A percentile compares a stretch with the other conserved stretches of the same genome.
Evolutionary conservation across 1,140 invertebrate species (phyloP).

Genomic region (Grapholita molesta): DNA sequence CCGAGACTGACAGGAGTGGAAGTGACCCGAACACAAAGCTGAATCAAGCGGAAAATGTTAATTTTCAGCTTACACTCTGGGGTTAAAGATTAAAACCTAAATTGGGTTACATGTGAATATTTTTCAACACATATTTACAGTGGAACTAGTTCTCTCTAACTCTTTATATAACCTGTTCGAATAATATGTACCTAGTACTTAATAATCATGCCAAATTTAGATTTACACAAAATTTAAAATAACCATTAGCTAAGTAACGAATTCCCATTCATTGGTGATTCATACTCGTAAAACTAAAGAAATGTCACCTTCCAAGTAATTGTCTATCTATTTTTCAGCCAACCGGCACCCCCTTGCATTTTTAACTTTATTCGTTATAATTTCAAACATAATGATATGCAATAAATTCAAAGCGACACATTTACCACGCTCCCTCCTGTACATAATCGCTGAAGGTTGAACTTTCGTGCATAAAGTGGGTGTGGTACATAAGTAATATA

Average conservation of each 20-base stretch:
- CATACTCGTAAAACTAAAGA: too few relatives aligned
- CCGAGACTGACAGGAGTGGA: neutral
- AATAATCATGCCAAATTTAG: too few relatives aligned
- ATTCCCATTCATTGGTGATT: too few relatives aligned
- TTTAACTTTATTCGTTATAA: neutral
- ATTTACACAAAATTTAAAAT: too few relatives aligned
- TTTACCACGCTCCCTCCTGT: neutral
- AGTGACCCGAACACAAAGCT: neutral
- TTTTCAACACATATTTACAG: too few relatives aligned
- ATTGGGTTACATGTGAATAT: neutral
- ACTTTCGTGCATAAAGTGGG: constrained; percentile 10
- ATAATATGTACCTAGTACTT: too few relatives aligned
- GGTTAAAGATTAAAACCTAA: neutral
- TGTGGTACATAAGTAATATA: constrained; percentile 11
- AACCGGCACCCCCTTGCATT: neutral
- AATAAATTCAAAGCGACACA: neutral
- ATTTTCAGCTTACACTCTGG: neutral
- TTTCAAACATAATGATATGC: neutral
- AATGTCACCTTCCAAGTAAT: neutral
- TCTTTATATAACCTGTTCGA: too few relatives aligned
- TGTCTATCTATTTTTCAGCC: neutral
- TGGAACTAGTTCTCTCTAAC: too few relatives aligned
- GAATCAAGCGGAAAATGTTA: neutral
- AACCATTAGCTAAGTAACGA: too few relatives aligned
- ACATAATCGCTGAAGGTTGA: neutral